phyloP scores from a whole-genome alignment of 2,113 vertebrate genomes.

The Serilophus lunatus region DNA sequence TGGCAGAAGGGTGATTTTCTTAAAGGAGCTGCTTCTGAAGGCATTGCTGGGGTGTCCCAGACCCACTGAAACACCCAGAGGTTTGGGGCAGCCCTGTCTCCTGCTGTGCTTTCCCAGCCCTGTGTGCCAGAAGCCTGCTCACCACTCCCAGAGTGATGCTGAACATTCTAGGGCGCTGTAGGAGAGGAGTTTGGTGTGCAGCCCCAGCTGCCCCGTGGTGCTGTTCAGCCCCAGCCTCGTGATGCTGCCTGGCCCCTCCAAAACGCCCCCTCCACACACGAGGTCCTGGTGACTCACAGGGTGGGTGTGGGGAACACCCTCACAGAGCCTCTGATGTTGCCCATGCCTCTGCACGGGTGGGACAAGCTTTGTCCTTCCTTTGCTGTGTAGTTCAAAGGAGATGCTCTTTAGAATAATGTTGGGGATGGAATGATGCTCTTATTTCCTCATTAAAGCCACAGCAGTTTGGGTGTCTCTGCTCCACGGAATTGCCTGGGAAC shows the following conservation, averaged over 20 bases:
- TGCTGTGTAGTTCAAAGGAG: neutral
- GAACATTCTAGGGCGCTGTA: neutral
- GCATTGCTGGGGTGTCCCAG: neutral
- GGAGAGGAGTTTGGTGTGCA: neutral
- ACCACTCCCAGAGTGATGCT: neutral
- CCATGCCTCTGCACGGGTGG: fast-evolving
- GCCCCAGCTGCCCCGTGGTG: neutral
- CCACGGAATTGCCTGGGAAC: neutral
- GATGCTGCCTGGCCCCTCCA: neutral
- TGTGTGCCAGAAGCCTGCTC: neutral
- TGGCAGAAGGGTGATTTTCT: neutral
- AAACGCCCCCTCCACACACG: fast-evolving
- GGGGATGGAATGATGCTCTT: neutral
- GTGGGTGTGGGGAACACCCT: neutral
- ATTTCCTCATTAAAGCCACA: neutral
- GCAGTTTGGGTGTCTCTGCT: neutral
- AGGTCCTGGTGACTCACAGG: neutral
- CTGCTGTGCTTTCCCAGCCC: neutral
- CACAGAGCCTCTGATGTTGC: neutral
- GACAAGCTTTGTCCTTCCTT: neutral
- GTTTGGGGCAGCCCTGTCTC: neutral
- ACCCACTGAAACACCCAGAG: neutral
- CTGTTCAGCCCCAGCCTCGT: neutral
- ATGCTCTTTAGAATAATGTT: neutral
- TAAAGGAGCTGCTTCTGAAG: neutral